Conservation (phyloP, 1,140 invertebrate species). For the Sycophaga agraensis region DNA sequence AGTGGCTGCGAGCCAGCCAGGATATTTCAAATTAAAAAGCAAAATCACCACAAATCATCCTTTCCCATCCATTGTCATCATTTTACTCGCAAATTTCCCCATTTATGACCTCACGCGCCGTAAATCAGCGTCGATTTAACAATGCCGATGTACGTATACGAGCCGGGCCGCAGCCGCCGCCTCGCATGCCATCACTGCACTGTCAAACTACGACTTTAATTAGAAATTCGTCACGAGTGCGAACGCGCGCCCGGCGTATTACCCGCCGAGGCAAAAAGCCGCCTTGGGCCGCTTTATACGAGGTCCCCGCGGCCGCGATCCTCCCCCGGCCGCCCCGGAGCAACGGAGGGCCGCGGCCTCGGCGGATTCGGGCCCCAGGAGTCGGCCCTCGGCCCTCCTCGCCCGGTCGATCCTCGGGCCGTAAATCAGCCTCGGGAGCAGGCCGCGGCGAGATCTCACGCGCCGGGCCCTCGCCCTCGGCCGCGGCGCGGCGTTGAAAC, state of each 20-base stretch:
- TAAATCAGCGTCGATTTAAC: slow-evolving; percentile 31
- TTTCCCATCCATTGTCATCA: slow-evolving; percentile 32
- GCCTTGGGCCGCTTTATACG: no score
- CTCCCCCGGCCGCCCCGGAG: no score
- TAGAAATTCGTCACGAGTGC: slow-evolving; percentile 28
- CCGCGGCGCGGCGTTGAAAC: slow-evolving; percentile 41
- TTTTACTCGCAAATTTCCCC: slow-evolving; percentile 33
- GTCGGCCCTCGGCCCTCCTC: neutral
- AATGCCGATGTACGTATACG: slow-evolving; percentile 21
- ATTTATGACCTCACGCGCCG: slow-evolving; percentile 28
- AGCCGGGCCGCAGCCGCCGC: neutral
- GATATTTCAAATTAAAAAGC: slow-evolving; percentile 27
- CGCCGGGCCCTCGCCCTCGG: neutral
- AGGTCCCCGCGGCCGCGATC: no score
- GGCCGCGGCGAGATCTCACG: slow-evolving; percentile 33
- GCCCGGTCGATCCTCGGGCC: slow-evolving; percentile 38
- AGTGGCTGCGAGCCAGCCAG: neutral
- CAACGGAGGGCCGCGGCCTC: no score
- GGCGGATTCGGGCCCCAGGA: no score
- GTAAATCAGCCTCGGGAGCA: slow-evolving; percentile 43
- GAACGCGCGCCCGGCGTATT: no score
- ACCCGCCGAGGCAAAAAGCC: no score
- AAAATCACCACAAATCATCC: slow-evolving; percentile 32
- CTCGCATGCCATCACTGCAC: no score
- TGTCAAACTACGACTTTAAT: slow-evolving; percentile 29